phyloP scores from a whole-genome alignment of 1,140 invertebrate species.

The honey bee (Apis mellifera) region Amel_HAv3.1 CM009932.2:12825501-12826000 shows the following conservation, averaged over 20 bases:
- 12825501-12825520: no score
- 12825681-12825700: background rate
- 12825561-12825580: slow-evolving; percentile 10
- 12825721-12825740: slow-evolving; percentile 2
- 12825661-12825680: slow-evolving; percentile 7
- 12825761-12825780: slow-evolving; percentile 2
- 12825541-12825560: background rate
- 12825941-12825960: background rate
- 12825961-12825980: slow-evolving; percentile 11
- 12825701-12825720: background rate
- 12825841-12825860: background rate
- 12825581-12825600: background rate
- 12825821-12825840: background rate
- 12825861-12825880: background rate
- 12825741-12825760: slow-evolving; percentile 21
- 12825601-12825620: slow-evolving; percentile 13
- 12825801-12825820: background rate
- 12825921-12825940: background rate
- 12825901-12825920: background rate
- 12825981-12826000: background rate
- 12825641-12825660: background rate
- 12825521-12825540: background rate
- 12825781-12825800: background rate
- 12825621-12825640: slow-evolving; percentile 8
- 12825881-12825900: no score